Evolutionary conservation across 2,113 vertebrate species (phyloP), one percentile per base, ranked within the genome.

Genomic region (Motacilla tschutschensis): DNA sequence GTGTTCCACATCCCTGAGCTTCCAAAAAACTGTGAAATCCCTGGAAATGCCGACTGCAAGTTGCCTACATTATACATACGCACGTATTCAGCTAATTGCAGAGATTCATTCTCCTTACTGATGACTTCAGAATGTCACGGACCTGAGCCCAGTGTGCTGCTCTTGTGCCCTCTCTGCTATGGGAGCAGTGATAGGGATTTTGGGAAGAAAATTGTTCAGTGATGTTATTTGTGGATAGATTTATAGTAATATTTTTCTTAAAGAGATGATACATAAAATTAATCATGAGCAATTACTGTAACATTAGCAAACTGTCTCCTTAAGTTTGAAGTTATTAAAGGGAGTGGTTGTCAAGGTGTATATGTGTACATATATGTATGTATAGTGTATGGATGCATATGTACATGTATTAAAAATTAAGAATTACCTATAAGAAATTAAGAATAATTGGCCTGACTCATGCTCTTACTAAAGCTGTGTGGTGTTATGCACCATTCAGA

Each of bases 11-110:
- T 46, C 36, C 40, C 17, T 5, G 1, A 29, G 40, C 53, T 83
- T 64, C 71, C 46, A 26, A 46, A 77, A 55, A 38, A 2, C 0
- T 1, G 2, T 47, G 57, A 65, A 73, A 33, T 33, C 43, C 38
- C 21, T 57, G 36, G 21, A 54, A 75, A 28, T 6, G 19, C 20
- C 35, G 38, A 8, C 0, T 1, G 6, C 1, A 5, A 10, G 47
- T 65, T 65, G 17, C 47, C 12, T 73, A 1, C 41, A 8, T 36
- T 51, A 10, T 26, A 6, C 1, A 0, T 17, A 4, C 0, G 3
- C 5, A 2, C 0, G 0, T 43, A 12, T 8, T 17, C 31, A 73
- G 38, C 29, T 66, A 22, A 24, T 10, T n/a, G 44, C 65, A 74
- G 70, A 43, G 48, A 16, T 47, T 29, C 4, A 1, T 57, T 44